phyloP scores from a whole-genome alignment of 2,797 vertebrate genomes.

The Hoplostethus atlanticus region DNA sequence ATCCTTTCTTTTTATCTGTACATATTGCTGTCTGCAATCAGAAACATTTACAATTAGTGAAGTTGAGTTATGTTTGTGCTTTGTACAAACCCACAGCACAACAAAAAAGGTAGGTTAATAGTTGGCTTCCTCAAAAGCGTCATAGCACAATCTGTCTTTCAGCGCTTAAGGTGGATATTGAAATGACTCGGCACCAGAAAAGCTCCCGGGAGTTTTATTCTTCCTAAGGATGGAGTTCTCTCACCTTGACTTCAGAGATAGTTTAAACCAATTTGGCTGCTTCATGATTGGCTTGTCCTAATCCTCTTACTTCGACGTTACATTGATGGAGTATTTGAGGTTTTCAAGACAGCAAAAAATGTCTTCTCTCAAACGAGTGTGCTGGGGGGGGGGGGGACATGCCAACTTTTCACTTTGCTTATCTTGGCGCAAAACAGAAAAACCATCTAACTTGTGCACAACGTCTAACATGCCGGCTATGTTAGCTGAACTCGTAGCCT shows the following conservation, averaged over 20 bases:
- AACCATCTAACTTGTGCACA: constrained; percentile 29
- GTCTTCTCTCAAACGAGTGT: constrained; percentile 4
- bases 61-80: constrained; percentile 76
- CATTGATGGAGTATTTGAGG: constrained; percentile 23
- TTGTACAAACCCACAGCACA: constrained; percentile 79
- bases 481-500: constrained; percentile 36
- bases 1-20: constrained; percentile 61
- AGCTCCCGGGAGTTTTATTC: constrained; percentile 37
- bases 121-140: constrained; percentile 48
- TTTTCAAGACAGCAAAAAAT: constrained; percentile 36
- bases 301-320: constrained; percentile 51
- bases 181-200: constrained; percentile 50
- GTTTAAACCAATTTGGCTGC: constrained; percentile 61
- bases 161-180: constrained; percentile 50
- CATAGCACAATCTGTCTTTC: constrained; percentile 43
- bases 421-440: constrained; percentile 32
- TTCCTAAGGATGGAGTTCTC: constrained; percentile 29
- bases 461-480: constrained; percentile 29
- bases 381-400: not conserved
- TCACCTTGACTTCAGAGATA: constrained; percentile 41
- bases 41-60: constrained; percentile 68
- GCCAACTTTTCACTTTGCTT: constrained; percentile 16
- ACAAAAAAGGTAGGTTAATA: constrained; percentile 57
- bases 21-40: constrained; percentile 79
- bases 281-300: constrained; percentile 57